Evolutionary conservation across 2,888 invertebrate genomes (phyloP), one percentile per base, ranked within the genome.

Genomic region (Theodoxus fluviatilis): DNA sequence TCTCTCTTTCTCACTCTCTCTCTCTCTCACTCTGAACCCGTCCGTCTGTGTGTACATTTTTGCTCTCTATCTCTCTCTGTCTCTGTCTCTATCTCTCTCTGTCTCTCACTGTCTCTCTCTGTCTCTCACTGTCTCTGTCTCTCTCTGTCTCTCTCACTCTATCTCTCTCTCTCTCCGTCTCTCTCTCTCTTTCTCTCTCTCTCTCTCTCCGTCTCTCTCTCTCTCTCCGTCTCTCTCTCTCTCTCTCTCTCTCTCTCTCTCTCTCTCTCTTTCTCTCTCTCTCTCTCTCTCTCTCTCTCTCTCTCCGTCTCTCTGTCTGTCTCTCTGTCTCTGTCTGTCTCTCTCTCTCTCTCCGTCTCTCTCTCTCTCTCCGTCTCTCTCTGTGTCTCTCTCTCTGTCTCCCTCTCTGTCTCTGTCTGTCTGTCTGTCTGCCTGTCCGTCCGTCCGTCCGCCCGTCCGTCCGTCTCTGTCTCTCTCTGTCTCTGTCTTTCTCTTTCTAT

Each of bases 41-140:
- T 22, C 3, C 28, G 2, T 57, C 12, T 57, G 28, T 57, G 4
- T 57, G n/a, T 25, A 22, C 52, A 22, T 25, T 52, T 25, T 52
- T 25, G n/a, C 52, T 52, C 52, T 52, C 18, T 52, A 3, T 52
- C 22, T 18, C 52, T 52, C 25, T 25, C 25, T 2, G 25, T 12
- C 57, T 57, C 57, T n/a, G 49, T 49, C n/a, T 49, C n/a, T 49
- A 25, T 49, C n/a, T 49, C n/a, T 49, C n/a, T 49, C n/a, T 49
- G 49, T 49, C n/a, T 49, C n/a, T 49, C n/a, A 22, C n/a, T 49
- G 49, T 49, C n/a, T 49, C n/a, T 49, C n/a, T 49, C n/a, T 49
- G 49, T 49, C n/a, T 49, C n/a, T 49, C n/a, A 22, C n/a, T 9
- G 22, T 52, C 52, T 9, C 7, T 52, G 22, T 52, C 52, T 52